These are phyloP conservation scores for Anableps anableps DNA, from an alignment of 2,797 vertebrate genomes.

Conservation along the genomic window DNA sequence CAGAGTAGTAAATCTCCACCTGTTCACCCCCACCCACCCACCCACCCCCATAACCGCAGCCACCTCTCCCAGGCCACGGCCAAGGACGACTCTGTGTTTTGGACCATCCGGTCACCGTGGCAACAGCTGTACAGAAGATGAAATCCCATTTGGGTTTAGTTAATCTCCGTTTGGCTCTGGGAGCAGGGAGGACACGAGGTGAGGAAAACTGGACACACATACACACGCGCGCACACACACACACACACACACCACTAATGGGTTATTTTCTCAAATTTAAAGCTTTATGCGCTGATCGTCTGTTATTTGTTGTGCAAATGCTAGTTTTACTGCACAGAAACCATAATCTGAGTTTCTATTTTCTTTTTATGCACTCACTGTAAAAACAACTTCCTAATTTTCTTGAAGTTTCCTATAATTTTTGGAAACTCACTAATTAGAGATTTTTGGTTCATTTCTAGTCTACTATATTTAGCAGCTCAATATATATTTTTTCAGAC, in stretches of 20 bases:
- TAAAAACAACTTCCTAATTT: background rate
- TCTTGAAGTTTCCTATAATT: background rate
- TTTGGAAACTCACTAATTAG: background rate
- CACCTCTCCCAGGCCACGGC: slow-evolving; percentile 85
- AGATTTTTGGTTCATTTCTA: background rate
- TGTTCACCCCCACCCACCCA: too few species aligned
- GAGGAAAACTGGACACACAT: slow-evolving; percentile 10
- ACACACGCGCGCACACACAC: too few species aligned
- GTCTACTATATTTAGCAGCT: too few species aligned
- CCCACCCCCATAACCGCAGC: too few species aligned
- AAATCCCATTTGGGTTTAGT: slow-evolving; percentile 87
- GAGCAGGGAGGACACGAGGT: slow-evolving; percentile 83
- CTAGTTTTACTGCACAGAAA: background rate
- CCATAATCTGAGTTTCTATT: background rate
- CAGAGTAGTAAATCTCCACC: background rate
- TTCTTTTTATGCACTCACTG: background rate
- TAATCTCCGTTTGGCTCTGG: slow-evolving; percentile 91
- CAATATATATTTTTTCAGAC: too few species aligned
- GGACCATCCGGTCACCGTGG: slow-evolving; percentile 80
- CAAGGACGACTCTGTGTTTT: slow-evolving; percentile 89
- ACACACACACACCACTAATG: background rate
- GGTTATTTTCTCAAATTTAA: background rate
- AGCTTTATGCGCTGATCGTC: background rate
- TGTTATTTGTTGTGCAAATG: background rate
- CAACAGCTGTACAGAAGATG: slow-evolving; percentile 81